A percentile compares a stretch with the other conserved stretches of the same genome.
Conservation (phyloP, 2,888 invertebrate species). For the Melieria picta region DNA sequence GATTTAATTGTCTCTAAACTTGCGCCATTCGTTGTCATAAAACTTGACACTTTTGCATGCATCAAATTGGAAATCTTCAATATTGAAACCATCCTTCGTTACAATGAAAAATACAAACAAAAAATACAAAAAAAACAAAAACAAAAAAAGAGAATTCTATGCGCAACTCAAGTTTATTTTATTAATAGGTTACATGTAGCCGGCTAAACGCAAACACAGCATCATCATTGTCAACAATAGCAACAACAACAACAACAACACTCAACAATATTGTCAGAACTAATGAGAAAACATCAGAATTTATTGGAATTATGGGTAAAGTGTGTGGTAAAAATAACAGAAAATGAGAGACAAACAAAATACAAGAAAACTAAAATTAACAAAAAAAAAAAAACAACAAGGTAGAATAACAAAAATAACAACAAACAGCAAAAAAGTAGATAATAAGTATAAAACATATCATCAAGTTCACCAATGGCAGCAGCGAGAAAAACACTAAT, state of each 20-base stretch:
- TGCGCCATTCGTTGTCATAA: constrained; percentile 12
- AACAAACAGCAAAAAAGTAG: too few relatives aligned
- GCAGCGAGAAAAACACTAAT: too few relatives aligned
- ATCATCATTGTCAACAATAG: too few relatives aligned
- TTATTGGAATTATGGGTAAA: constrained; percentile 20
- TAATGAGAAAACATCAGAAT: constrained; percentile 4
- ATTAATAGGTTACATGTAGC: constrained; percentile 19
- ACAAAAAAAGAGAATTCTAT: not conserved
- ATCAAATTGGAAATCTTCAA: too few relatives aligned
- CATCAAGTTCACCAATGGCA: too few relatives aligned
- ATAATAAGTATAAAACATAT: too few relatives aligned
- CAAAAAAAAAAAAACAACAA: too few relatives aligned
- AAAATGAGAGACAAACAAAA: not conserved
- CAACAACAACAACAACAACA: too few relatives aligned
- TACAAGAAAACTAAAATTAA: not conserved
- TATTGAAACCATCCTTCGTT: not conserved
- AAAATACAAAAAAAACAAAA: constrained; percentile 17
- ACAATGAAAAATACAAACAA: not conserved
- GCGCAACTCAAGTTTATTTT: constrained; percentile 15
- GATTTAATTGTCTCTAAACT: not conserved
- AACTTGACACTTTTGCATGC: constrained; percentile 19
- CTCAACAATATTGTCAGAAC: too few relatives aligned
- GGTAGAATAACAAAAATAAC: too few relatives aligned
- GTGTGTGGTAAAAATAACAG: not conserved
- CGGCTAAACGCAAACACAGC: not conserved